A percentile compares a stretch with the other conserved stretches of the same genome.
Conservation (phyloP, 2,113 vertebrate species). For the Solea senegalensis region DNA sequence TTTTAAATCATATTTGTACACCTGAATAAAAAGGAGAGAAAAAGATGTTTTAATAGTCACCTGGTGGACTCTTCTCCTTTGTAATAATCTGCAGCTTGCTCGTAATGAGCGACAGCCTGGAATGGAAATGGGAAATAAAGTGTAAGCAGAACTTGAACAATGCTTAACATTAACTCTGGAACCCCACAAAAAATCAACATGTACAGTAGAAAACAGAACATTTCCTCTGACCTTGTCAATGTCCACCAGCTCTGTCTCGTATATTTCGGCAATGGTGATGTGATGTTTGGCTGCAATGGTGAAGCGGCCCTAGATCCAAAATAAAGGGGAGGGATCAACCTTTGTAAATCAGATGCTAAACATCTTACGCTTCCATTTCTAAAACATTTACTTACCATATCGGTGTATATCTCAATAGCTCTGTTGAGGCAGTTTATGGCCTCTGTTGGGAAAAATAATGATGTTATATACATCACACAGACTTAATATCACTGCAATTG, state of each 20-base stretch:
- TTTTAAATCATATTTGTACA: too few relatives aligned
- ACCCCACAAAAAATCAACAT: neutral
- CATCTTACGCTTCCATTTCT: neutral
- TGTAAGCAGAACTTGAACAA: neutral
- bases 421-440: conserved; percentile 93
- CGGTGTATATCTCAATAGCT: conserved; percentile 95
- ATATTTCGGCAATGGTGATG: conserved; percentile 91
- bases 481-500: neutral
- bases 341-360: too few relatives aligned
- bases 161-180: too few relatives aligned
- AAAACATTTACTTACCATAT: conserved; percentile 85
- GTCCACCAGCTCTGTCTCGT: conserved; percentile 91
- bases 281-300: conserved; percentile 95
- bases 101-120: conserved; percentile 91
- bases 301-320: conserved; percentile 86
- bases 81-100: conserved; percentile 94
- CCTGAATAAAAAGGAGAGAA: neutral
- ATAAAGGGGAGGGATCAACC: too few relatives aligned
- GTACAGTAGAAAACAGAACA: neutral
- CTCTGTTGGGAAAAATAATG: conserved; percentile 79
- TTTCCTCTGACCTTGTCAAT: conserved; percentile 87
- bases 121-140: conserved; percentile 10
- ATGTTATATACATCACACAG: neutral
- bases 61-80: conserved; percentile 94
- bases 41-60: conserved; percentile 52